These are phyloP conservation scores for Furnarius figulus DNA, from an alignment of 2,113 vertebrate genomes.

Conservation along the genomic window DNA sequence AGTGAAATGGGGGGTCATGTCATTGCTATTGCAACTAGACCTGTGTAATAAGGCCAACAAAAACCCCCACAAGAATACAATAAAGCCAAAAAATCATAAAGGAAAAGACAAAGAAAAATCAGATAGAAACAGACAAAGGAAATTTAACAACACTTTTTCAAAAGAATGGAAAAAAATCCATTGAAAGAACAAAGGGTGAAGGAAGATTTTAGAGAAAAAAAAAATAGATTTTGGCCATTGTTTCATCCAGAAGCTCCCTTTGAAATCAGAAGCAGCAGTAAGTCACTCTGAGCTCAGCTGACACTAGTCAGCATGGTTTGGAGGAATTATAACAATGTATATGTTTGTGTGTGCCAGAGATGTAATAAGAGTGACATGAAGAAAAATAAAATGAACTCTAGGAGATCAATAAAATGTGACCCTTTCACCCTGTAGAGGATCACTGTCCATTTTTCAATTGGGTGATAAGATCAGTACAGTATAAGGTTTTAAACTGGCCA, in stretches of 20 bases:
- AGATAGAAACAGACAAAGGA: neutral
- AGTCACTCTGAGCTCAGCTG: neutral
- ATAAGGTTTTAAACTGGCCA: neutral
- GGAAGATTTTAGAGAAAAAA: neutral
- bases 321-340: neutral
- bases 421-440: neutral
- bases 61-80: neutral
- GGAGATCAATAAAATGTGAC: neutral
- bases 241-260: neutral
- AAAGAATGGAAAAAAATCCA: neutral
- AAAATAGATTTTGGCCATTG: neutral
- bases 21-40: neutral
- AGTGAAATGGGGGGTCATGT: neutral
- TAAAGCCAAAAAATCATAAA: neutral
- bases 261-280: neutral
- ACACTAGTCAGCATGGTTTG: neutral
- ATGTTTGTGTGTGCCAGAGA: neutral
- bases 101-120: neutral
- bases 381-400: conserved; percentile 18
- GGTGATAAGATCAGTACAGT: neutral
- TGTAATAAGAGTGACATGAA: neutral
- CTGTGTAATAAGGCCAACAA: neutral
- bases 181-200: neutral
- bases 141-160: neutral
- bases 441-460: neutral